Evolutionary conservation across 2,113 vertebrate species (phyloP).

Genomic region (Nibea coibor): DNA sequence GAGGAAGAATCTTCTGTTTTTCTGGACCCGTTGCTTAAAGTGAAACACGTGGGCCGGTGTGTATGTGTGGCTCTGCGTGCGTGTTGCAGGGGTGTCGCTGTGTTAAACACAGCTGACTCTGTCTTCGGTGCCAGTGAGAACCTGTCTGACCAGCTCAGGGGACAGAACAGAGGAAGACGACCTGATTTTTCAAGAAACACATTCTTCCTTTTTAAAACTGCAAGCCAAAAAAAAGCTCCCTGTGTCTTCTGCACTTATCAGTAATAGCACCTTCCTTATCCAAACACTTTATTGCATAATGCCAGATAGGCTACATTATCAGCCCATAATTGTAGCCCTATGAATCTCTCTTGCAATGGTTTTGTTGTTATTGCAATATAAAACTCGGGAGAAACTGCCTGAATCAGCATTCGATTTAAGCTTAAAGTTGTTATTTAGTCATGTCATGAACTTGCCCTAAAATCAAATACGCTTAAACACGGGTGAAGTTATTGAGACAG

Average conservation of each 20-base stretch:
- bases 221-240: constrained; percentile 1
- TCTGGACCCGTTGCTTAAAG: constrained; percentile 19
- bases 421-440: constrained; percentile 19
- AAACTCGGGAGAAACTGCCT: constrained; percentile 14
- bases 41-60: neutral
- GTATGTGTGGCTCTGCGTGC: neutral
- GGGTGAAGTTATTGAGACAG: constrained; percentile 2
- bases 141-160: constrained; percentile 61
- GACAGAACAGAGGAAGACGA: constrained; percentile 14
- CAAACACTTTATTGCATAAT: constrained; percentile 43
- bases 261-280: constrained; percentile 33
- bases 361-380: constrained; percentile 41
- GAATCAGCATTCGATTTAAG: constrained; percentile 37
- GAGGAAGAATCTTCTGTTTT: constrained; percentile 29
- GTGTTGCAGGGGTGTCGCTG: neutral
- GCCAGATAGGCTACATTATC: constrained; percentile 36
- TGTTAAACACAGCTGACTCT: constrained; percentile 28
- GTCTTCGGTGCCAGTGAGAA: constrained; percentile 54
- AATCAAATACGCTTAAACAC: constrained; percentile 29
- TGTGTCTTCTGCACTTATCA: constrained; percentile 30
- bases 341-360: constrained; percentile 33
- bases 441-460: neutral
- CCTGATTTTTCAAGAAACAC: constrained; percentile 5
- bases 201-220: constrained; percentile 17
- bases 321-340: constrained; percentile 13